A percentile compares a stretch with the other conserved stretches of the same genome.
phyloP scores from a whole-genome alignment of 53 echinoderm and acorn worm genomes.

The Holothuria scabra region DNA sequence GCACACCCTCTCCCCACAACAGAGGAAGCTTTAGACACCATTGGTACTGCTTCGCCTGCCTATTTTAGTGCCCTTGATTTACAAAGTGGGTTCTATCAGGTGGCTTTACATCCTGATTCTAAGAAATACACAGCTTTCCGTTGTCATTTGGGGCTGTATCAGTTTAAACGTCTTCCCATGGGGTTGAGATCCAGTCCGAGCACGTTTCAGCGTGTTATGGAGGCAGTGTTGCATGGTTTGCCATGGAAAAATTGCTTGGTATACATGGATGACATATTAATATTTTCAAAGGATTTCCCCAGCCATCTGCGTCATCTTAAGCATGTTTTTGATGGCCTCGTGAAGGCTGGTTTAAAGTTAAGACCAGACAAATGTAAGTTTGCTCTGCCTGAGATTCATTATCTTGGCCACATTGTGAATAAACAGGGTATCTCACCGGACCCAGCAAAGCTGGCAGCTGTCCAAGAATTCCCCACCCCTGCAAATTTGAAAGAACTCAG shows the following conservation, averaged over 20 bases:
- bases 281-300: no score
- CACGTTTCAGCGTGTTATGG: no score
- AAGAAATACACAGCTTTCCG: conserved; percentile 48
- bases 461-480: background rate
- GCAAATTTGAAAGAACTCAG: background rate
- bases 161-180: no score
- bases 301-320: no score
- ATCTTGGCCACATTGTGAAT: conserved; percentile 12
- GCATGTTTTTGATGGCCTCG: no score
- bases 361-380: conserved; percentile 3
- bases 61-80: conserved; percentile 48
- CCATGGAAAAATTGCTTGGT: background rate
- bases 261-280: no score
- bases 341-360: background rate
- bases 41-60: conserved; percentile 10
- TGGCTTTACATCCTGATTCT: conserved; percentile 51
- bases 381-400: background rate
- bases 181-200: no score
- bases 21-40: conserved; percentile 45
- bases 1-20: conserved; percentile 27
- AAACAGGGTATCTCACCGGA: conserved; percentile 4
- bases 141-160: conserved; percentile 17
- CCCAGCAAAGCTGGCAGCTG: conserved; percentile 3
- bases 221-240: conserved; percentile 32
- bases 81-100: conserved; percentile 51